Evolutionary conservation across 1,140 invertebrate genomes (phyloP).

Genomic region (Danaus melanippus): DNA sequence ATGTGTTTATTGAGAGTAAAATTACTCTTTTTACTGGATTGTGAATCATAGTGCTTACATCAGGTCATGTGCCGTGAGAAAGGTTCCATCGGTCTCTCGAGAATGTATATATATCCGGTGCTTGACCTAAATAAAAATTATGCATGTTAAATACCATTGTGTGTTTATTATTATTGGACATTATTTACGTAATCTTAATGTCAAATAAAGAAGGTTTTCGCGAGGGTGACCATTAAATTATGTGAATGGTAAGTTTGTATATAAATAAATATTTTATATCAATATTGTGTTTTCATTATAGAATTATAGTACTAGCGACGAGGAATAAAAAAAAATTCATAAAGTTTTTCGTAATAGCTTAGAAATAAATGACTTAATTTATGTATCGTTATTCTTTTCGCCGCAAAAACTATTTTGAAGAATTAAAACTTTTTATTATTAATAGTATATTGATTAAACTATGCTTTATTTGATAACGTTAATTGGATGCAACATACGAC

Average conservation of each 20-base stretch:
- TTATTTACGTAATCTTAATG: slow-evolving; percentile 8
- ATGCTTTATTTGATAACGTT: slow-evolving; percentile 14
- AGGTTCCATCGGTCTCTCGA: slow-evolving; percentile 32
- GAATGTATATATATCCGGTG: slow-evolving; percentile 39
- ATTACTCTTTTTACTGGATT: slow-evolving; percentile 28
- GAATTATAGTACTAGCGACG: no score
- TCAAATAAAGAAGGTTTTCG: slow-evolving; percentile 7
- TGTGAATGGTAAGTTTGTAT: neutral
- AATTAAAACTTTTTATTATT: neutral
- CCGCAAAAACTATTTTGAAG: no score
- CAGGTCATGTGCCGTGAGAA: slow-evolving; percentile 37
- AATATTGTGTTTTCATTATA: neutral
- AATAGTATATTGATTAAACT: slow-evolving; percentile 3
- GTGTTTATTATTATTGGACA: slow-evolving; percentile 9
- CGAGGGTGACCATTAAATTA: neutral
- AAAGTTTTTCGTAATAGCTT: no score
- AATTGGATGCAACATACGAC: slow-evolving; percentile 21
- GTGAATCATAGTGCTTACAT: slow-evolving; percentile 39
- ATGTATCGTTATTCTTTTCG: no score
- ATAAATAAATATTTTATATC: slow-evolving; percentile 2
- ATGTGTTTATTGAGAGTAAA: slow-evolving; percentile 20
- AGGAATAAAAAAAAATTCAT: no score
- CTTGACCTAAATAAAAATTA: slow-evolving; percentile 34
- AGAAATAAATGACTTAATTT: no score
- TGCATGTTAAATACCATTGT: slow-evolving; percentile 15